Base-by-base conservation (phyloP, 2,113 vertebrate species). In the Columba livia region DNA sequence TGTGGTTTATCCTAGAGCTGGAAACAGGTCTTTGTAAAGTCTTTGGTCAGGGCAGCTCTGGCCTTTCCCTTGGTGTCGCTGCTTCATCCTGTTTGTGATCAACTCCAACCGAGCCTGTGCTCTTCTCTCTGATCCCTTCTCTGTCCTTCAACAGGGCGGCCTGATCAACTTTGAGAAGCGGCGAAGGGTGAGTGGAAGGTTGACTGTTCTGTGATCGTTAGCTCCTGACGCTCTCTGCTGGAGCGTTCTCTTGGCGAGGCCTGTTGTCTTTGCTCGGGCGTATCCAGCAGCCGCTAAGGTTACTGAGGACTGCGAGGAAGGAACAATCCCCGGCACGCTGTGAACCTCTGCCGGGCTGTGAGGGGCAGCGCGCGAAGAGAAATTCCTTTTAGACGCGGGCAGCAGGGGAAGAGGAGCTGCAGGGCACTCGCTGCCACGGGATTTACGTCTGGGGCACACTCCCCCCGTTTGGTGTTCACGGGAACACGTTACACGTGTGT, bases 91-190 rank as follows among this genome's bases (percentile, higher is more conserved):
- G 44, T 77, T 67, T 66, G 86, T 69, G n/a, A 60, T 79, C 72
- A 16, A 53, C 47, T 79, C 83, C 34, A 40, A 6, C 28, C 21
- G 24, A 72, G 54, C n/a, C 7, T 3, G 24, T 60, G 66, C 58
- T 64, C 57, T 89, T 81, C 42, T 75, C 42, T 86, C 89, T 94
- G 42, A 70, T 83, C 17, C 53, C 4, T 88, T 82, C 84, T 90
- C 92, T 88, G 93, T 95, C 86, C 88, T 94, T 93, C 91, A 92
- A 91, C 97, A 99, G 99, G 98, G 98, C 50, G 99, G 99, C 32
- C 98, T 99, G 95, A 99, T 99, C 93, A 99, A 99, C 97, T 99
- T 99, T 92, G 99, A 99, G 93, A 99, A 99, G 98, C 98, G 99
- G 89, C 98, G 99, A 96, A 98, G 97, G 98, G 99, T 99, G 94